Evolutionary conservation across 2,113 vertebrate genomes (phyloP).

Genomic region (Redunca redunca): DNA sequence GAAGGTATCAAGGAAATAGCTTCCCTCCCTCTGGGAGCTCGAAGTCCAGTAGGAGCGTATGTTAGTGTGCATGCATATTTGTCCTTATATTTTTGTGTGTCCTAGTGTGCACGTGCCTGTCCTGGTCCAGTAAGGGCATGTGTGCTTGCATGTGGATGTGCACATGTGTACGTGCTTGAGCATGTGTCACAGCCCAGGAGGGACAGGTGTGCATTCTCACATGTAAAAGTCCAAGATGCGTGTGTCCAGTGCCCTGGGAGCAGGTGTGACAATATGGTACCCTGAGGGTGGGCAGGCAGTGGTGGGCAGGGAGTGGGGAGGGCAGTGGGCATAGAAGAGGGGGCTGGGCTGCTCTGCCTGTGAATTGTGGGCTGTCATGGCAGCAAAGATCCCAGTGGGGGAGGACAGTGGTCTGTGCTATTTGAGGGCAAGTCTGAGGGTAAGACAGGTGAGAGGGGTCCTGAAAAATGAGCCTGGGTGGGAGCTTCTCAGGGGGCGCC

Average conservation of each 20-base stretch:
- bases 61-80: not conserved
- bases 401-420: not conserved
- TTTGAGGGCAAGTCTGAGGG: not conserved
- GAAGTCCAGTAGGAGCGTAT: not conserved
- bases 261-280: not conserved
- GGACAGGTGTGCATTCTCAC: not conserved
- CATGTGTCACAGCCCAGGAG: accelerated
- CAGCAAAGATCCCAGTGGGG: not conserved
- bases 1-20: not conserved
- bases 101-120: not conserved
- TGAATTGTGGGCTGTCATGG: not conserved
- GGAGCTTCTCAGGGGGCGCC: not conserved
- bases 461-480: not conserved
- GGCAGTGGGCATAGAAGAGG: not conserved
- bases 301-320: not conserved
- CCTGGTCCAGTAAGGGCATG: not conserved
- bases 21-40: not conserved
- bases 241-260: not conserved
- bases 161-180: accelerated
- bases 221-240: not conserved
- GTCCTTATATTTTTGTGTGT: not conserved
- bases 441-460: not conserved
- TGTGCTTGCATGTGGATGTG: too few species aligned
- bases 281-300: not conserved
- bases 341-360: not conserved